These are phyloP conservation scores for Oligia latruncula DNA, from an alignment of 2,888 invertebrate genomes.

Conservation along the genomic window DNA sequence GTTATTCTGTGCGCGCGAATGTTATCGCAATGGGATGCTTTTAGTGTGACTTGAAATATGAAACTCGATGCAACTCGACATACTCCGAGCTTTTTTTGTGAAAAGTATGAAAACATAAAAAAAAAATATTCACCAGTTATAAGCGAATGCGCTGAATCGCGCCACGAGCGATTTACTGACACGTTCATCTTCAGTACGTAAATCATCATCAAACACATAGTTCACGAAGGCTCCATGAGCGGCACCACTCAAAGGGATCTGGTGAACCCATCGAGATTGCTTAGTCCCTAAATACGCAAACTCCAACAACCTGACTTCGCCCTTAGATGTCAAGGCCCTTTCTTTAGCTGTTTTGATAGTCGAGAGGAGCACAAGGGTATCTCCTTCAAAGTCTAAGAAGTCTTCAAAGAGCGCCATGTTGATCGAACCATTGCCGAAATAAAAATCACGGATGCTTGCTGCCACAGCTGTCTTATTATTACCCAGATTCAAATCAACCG, in stretches of 20 bases:
- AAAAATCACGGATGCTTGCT: conserved; percentile 74
- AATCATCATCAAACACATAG: conserved; percentile 80
- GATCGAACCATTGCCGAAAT: conserved; percentile 75
- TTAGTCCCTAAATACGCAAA: conserved; percentile 79
- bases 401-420: conserved; percentile 79
- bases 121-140: conserved; percentile 74
- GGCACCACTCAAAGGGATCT: conserved; percentile 79
- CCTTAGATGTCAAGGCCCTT: conserved; percentile 76
- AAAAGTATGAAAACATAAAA: background rate
- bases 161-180: conserved; percentile 71
- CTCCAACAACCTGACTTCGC: conserved; percentile 78
- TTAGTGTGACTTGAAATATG: background rate
- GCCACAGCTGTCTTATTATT: conserved; percentile 69
- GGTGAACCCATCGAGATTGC: conserved; percentile 79
- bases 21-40: background rate
- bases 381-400: conserved; percentile 83
- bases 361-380: conserved; percentile 79
- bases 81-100: background rate
- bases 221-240: conserved; percentile 82
- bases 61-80: background rate
- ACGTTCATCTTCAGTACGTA: conserved; percentile 68
- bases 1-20: background rate
- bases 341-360: conserved; percentile 78
- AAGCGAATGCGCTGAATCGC: conserved; percentile 77
- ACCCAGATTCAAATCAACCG: conserved; percentile 76